Conservation (phyloP, 1,140 invertebrate species). For the Vollenhovia emeryi region DNA sequence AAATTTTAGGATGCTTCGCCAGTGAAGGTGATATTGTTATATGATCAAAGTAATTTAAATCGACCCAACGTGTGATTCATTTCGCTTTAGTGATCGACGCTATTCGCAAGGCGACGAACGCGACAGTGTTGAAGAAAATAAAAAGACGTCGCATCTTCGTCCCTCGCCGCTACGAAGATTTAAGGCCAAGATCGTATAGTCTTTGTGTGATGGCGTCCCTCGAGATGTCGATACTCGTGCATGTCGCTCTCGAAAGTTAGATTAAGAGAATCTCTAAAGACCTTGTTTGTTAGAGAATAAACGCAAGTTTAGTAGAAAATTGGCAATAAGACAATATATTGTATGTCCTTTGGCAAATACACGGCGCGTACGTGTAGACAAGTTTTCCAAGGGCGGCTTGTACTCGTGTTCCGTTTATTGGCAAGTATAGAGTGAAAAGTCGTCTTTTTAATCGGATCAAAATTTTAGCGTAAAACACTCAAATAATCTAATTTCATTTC, state of each 20-base stretch:
- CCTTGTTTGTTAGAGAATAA: slow-evolving; percentile 55
- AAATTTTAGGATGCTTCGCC: slow-evolving; percentile 40
- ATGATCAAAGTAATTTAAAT: slow-evolving; percentile 50
- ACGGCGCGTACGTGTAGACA: background rate
- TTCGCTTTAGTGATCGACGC: slow-evolving; percentile 58
- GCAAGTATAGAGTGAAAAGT: background rate
- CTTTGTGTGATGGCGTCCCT: slow-evolving; percentile 59
- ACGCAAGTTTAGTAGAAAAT: slow-evolving; percentile 54
- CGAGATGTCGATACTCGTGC: slow-evolving; percentile 57
- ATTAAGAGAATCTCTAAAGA: background rate
- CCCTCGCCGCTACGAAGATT: slow-evolving; percentile 62
- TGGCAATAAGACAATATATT: slow-evolving; percentile 68
- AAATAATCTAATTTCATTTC: background rate
- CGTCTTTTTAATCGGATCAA: background rate
- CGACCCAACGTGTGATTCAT: slow-evolving; percentile 62
- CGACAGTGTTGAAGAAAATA: slow-evolving; percentile 19
- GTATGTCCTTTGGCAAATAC: slow-evolving; percentile 23
- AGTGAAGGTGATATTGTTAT: slow-evolving; percentile 46
- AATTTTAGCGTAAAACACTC: background rate
- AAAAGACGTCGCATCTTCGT: slow-evolving; percentile 49
- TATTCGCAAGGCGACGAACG: slow-evolving; percentile 48
- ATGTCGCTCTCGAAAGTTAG: slow-evolving; percentile 66
- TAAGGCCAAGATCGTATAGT: slow-evolving; percentile 54
- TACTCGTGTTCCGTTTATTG: background rate
- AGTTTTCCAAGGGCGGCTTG: slow-evolving; percentile 34